These are phyloP conservation scores for Chloroceryle inda DNA, from an alignment of 2,797 vertebrate species.

Conservation along the genomic window DNA sequence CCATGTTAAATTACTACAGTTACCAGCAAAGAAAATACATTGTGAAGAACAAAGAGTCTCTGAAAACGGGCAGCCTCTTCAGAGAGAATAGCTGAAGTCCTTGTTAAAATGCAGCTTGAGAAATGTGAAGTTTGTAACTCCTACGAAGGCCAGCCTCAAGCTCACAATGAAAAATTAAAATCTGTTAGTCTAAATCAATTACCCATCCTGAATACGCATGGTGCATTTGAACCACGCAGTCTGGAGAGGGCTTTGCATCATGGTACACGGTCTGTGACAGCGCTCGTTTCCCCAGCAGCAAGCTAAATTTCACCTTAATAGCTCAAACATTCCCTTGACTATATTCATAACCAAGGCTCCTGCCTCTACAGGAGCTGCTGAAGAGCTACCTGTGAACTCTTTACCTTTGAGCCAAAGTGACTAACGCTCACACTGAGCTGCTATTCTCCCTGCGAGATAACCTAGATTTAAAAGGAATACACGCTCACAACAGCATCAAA, in stretches of 20 bases:
- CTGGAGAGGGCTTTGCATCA: neutral
- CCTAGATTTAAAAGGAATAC: slow-evolving; percentile 21
- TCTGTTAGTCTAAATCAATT: slow-evolving; percentile 13
- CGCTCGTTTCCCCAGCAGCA: slow-evolving; percentile 17
- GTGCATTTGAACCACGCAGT: neutral
- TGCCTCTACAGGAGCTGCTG: neutral
- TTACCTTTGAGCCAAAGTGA: slow-evolving; percentile 47
- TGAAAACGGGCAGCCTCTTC: neutral
- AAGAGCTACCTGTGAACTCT: slow-evolving; percentile 47
- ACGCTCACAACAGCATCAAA: neutral
- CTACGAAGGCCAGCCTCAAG: neutral
- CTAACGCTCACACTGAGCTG: neutral
- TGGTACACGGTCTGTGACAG: neutral
- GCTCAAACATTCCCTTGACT: slow-evolving; percentile 10
- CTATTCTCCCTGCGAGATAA: neutral
- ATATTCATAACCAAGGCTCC: neutral
- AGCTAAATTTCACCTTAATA: slow-evolving; percentile 6
- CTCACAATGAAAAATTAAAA: slow-evolving; percentile 46
- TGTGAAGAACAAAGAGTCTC: neutral
- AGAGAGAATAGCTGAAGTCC: neutral
- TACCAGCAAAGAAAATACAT: neutral
- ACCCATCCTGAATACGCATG: neutral
- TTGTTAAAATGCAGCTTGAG: neutral
- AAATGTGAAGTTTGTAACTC: neutral
- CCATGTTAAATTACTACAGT: neutral